Conservation (phyloP, 2,888 invertebrate genomes). For the Timema podura region DNA sequence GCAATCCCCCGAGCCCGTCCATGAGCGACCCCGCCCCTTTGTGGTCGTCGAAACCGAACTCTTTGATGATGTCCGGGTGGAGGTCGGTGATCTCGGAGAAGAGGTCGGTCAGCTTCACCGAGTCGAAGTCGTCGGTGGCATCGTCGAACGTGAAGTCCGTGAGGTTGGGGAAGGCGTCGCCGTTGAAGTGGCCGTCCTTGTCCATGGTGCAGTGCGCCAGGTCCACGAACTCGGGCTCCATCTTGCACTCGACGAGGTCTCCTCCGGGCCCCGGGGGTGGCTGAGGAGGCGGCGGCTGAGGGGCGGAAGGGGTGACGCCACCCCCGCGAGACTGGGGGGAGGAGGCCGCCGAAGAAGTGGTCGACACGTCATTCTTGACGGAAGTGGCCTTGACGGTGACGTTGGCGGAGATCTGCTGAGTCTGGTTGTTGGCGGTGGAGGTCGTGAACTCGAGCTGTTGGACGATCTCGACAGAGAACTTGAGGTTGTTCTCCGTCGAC, state of each 20-base stretch:
- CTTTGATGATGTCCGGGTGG: slow-evolving; percentile 76
- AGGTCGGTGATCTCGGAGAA: slow-evolving; percentile 83
- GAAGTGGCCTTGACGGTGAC: slow-evolving; percentile 81
- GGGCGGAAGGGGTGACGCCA: slow-evolving; percentile 38
- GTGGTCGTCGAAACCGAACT: slow-evolving; percentile 57
- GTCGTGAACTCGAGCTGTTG: slow-evolving; percentile 88
- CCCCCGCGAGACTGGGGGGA: slow-evolving; percentile 41
- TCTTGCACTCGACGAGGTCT: slow-evolving; percentile 73
- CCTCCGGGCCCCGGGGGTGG: slow-evolving; percentile 45
- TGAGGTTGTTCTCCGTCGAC: slow-evolving; percentile 52
- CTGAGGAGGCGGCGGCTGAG: slow-evolving; percentile 32
- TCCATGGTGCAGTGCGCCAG: slow-evolving; percentile 80
- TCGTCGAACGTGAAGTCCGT: slow-evolving; percentile 64
- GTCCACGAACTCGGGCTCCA: slow-evolving; percentile 83
- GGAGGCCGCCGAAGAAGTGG: slow-evolving; percentile 50
- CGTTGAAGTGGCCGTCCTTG: slow-evolving; percentile 63
- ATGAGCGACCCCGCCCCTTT: slow-evolving; percentile 32
- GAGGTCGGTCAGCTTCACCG: slow-evolving; percentile 52
- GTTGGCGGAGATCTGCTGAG: slow-evolving; percentile 87
- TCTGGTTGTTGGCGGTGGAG: slow-evolving; percentile 79
- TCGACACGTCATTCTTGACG: slow-evolving; percentile 52
- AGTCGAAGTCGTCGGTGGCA: slow-evolving; percentile 71
- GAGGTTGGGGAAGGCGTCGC: slow-evolving; percentile 70
- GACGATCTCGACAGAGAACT: slow-evolving; percentile 89
- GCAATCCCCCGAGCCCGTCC: slow-evolving; percentile 41